These are phyloP conservation scores for Drosophila hawaiiensis DNA, from an alignment of 2,888 invertebrate species.

Conservation along the genomic window DNA sequence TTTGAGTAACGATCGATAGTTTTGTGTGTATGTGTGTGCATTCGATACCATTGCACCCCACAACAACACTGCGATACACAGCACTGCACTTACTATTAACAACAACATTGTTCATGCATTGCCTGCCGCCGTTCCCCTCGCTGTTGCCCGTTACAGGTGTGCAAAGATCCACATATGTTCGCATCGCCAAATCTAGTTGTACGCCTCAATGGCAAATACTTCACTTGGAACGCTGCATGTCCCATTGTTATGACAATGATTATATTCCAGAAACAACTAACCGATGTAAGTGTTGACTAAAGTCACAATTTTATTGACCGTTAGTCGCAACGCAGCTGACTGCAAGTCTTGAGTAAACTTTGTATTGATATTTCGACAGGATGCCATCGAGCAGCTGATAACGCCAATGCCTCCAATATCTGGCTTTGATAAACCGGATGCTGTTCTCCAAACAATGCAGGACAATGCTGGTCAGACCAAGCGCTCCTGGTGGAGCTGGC, in stretches of 20 bases:
- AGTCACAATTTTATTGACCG: neutral
- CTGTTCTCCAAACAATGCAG: conserved; percentile 34
- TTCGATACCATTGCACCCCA: conserved; percentile 30
- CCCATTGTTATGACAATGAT: conserved; percentile 95
- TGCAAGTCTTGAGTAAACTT: conserved; percentile 15
- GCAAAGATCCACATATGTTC: conserved; percentile 90
- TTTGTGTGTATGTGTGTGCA: conserved; percentile 24
- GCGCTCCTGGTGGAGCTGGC: conserved; percentile 90
- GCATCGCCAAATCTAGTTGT: conserved; percentile 94
- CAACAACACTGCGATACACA: conserved; percentile 27
- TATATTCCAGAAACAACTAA: conserved; percentile 93
- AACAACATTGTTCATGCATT: conserved; percentile 30
- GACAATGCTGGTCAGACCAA: conserved; percentile 79
- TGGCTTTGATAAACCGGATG: conserved; percentile 58
- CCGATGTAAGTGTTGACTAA: conserved; percentile 87
- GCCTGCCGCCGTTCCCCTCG: conserved; percentile 19
- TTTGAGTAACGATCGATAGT: conserved; percentile 21
- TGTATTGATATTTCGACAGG: conserved; percentile 56
- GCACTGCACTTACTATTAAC: conserved; percentile 30
- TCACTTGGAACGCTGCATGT: conserved; percentile 96
- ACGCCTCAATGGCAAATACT: conserved; percentile 94
- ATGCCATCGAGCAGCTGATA: conserved; percentile 84
- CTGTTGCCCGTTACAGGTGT: conserved; percentile 83
- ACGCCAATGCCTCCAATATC: conserved; percentile 49
- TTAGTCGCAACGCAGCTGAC: neutral